phyloP scores from a whole-genome alignment of 2,888 invertebrate genomes.

The Campoplex nolae region DNA sequence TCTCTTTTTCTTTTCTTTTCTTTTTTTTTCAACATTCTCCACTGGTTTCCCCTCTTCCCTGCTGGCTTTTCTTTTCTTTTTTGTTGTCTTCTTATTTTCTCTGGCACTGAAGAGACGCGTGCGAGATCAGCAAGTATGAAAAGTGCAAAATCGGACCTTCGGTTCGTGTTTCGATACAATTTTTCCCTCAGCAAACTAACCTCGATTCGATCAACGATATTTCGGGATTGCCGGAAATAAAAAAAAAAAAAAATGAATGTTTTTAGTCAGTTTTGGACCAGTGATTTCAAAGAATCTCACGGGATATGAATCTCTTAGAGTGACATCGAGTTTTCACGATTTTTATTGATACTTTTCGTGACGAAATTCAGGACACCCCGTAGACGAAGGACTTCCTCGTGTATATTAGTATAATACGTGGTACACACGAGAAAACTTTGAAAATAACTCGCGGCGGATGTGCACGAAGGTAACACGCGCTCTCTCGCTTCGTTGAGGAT shows the following conservation, averaged over 20 bases:
- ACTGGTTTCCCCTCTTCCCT: not conserved
- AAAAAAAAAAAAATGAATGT: not conserved
- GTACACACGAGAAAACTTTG: conserved; percentile 49
- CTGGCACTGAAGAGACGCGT: conserved; percentile 10
- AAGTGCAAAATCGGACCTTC: not conserved
- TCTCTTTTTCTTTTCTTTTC: not conserved
- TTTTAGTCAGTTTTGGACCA: not conserved
- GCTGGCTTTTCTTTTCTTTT: not conserved
- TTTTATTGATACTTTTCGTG: not conserved
- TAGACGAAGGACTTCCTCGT: conserved; percentile 5
- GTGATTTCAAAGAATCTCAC: not conserved
- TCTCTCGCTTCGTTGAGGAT: conserved; percentile 42
- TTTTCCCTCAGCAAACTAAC: not conserved
- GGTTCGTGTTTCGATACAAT: not conserved
- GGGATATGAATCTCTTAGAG: not conserved
- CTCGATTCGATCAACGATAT: not conserved
- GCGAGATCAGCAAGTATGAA: conserved; percentile 28
- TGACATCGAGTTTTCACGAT: not conserved
- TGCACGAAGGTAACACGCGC: conserved; percentile 54
- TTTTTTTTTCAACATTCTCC: not conserved
- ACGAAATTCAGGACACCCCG: not conserved
- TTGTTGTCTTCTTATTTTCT: conserved; percentile 25
- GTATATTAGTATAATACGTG: conserved; percentile 49
- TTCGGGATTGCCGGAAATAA: not conserved
- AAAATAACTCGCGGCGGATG: conserved; percentile 65